phyloP scores from a whole-genome alignment of 30 jellyfish, hydroid and myxozoan species.

The Hydractinia echinata region DNA sequence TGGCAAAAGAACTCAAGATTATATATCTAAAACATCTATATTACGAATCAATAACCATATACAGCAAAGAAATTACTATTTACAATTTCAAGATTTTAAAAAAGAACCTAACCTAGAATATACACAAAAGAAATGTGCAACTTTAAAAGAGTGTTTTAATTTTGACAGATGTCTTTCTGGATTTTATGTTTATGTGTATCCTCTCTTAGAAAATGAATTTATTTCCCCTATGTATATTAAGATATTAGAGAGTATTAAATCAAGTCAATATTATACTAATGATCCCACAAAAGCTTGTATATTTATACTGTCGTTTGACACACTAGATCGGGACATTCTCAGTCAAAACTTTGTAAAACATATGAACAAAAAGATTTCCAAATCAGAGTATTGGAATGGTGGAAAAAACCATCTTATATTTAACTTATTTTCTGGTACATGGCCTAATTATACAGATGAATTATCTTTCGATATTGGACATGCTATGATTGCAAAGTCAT shows the following conservation, averaged over 20 bases:
- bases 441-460: constrained; percentile 71
- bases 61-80: no score
- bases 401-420: constrained; percentile 67
- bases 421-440: constrained; percentile 75
- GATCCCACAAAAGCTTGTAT: constrained; percentile 80
- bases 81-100: no score
- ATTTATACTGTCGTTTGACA: constrained; percentile 51
- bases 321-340: constrained; percentile 74
- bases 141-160: constrained; percentile 51
- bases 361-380: constrained; percentile 25
- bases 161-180: constrained; percentile 53
- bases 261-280: constrained; percentile 45
- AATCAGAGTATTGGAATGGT: constrained; percentile 50
- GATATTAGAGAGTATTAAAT: constrained; percentile 44
- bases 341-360: constrained; percentile 51
- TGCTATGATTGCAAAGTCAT: constrained; percentile 82
- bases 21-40: no score
- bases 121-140: no score
- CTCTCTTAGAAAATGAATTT: constrained; percentile 26
- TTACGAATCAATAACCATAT: no score
- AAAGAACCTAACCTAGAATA: no score
- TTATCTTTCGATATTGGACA: constrained; percentile 58
- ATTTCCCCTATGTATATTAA: constrained; percentile 57
- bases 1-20: no score
- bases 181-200: constrained; percentile 50